Percentiles rank a stretch among this genome's conserved stretches.
Conservation (phyloP, 2,797 vertebrate genomes). For the Pteropus rufus region DNA sequence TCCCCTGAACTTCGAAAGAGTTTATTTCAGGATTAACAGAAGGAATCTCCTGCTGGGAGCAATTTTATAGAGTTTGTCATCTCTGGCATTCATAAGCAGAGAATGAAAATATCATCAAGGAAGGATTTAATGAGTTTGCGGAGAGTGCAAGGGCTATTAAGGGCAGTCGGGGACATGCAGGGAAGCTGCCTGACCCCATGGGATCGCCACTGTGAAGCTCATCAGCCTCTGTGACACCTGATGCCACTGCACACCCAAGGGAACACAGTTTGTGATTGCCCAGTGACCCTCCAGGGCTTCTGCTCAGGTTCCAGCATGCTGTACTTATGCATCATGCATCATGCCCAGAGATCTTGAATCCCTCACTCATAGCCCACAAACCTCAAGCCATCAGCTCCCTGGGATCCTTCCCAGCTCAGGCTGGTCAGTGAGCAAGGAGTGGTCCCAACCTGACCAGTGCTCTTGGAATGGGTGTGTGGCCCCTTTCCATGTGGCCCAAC, state of each 20-base stretch:
- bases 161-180: not conserved
- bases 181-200: not conserved
- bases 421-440: not conserved
- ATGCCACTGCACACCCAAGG: accelerated
- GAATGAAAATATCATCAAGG: conserved; percentile 18
- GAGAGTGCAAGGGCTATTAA: not conserved
- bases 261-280: not conserved
- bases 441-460: not conserved
- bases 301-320: not conserved
- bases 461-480: not conserved
- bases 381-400: not conserved
- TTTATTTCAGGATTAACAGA: conserved; percentile 16
- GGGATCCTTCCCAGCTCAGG: not conserved
- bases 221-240: not conserved
- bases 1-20: conserved; percentile 10
- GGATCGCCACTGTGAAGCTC: accelerated
- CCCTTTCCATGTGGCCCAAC: not conserved
- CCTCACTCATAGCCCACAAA: not conserved
- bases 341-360: not conserved
- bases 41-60: not conserved
- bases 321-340: accelerated
- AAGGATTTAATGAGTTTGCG: conserved; percentile 24
- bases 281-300: not conserved
- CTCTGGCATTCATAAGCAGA: not conserved
- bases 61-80: conserved; percentile 23